phyloP scores from a whole-genome alignment of 1,140 invertebrate genomes.

The Microplitis demolitor region DNA sequence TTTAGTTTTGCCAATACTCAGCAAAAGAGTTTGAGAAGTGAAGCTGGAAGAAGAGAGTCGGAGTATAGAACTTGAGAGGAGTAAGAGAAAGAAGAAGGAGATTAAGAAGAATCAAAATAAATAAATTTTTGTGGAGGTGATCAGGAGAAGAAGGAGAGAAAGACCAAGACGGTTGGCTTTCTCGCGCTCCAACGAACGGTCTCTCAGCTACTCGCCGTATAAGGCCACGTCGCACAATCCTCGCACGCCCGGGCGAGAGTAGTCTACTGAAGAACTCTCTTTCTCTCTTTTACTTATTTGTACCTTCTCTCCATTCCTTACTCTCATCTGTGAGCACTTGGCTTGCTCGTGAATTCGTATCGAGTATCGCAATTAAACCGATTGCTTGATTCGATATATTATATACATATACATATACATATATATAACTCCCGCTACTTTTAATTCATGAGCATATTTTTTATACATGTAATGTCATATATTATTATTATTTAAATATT shows the following conservation, averaged over 20 bases:
- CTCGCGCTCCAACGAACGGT: slow-evolving; percentile 1
- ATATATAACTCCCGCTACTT: neutral
- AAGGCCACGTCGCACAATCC: slow-evolving; percentile 25
- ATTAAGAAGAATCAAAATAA: neutral
- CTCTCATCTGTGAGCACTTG: neutral
- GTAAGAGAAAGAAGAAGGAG: neutral
- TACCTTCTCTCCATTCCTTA: neutral
- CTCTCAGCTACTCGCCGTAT: slow-evolving; percentile 17
- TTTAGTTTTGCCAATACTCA: neutral
- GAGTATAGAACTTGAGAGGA: neutral
- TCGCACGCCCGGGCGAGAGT: slow-evolving; percentile 9
- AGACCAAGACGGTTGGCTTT: slow-evolving; percentile 12
- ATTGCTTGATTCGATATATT: slow-evolving; percentile 7
- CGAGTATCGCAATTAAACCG: slow-evolving; percentile 20
- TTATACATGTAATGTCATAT: neutral
- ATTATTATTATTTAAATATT: no score
- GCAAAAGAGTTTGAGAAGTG: neutral
- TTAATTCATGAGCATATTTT: neutral
- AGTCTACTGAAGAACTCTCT: neutral
- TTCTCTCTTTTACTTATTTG: neutral
- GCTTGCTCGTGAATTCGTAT: slow-evolving; percentile 13
- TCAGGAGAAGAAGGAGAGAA: slow-evolving; percentile 12
- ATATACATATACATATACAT: neutral
- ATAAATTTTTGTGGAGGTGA: neutral
- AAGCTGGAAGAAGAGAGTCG: neutral